These are phyloP conservation scores for Eriocheir sinensis DNA, from an alignment of 1,140 invertebrate genomes.

Conservation along the genomic window DNA sequence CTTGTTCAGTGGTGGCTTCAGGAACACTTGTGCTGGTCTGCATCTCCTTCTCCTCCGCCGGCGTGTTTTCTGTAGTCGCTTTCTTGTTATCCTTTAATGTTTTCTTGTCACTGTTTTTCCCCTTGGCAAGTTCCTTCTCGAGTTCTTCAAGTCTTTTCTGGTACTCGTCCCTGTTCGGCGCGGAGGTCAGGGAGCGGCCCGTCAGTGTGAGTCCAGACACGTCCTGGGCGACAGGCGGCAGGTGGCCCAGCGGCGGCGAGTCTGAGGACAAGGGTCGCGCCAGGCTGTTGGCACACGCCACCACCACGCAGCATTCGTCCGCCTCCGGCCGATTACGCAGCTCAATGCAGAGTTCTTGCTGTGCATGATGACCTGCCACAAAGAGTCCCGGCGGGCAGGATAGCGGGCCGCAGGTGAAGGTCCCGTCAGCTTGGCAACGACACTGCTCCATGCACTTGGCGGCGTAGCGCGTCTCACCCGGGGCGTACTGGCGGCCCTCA, in stretches of 20 bases:
- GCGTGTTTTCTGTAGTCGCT: background rate
- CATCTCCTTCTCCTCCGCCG: background rate
- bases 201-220: background rate
- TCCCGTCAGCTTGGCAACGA: slow-evolving; percentile 65
- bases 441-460: slow-evolving; percentile 71
- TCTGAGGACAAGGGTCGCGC: slow-evolving; percentile 28
- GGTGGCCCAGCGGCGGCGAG: slow-evolving; percentile 29
- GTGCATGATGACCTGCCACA: slow-evolving; percentile 56
- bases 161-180: slow-evolving; percentile 57
- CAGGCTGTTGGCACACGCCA: slow-evolving; percentile 73
- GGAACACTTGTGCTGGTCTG: background rate
- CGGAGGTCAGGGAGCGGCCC: background rate
- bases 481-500: slow-evolving; percentile 58
- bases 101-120: slow-evolving; percentile 60
- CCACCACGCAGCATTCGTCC: slow-evolving; percentile 77
- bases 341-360: slow-evolving; percentile 74
- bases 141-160: slow-evolving; percentile 65
- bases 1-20: background rate
- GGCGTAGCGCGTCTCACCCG: slow-evolving; percentile 66
- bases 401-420: slow-evolving; percentile 69
- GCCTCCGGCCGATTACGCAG: slow-evolving; percentile 70
- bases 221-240: slow-evolving; percentile 37
- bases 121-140: slow-evolving; percentile 60
- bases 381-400: slow-evolving; percentile 72
- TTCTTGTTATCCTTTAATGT: background rate